Conservation (phyloP, 2,888 invertebrate genomes). For the Eulithis prunata region DNA sequence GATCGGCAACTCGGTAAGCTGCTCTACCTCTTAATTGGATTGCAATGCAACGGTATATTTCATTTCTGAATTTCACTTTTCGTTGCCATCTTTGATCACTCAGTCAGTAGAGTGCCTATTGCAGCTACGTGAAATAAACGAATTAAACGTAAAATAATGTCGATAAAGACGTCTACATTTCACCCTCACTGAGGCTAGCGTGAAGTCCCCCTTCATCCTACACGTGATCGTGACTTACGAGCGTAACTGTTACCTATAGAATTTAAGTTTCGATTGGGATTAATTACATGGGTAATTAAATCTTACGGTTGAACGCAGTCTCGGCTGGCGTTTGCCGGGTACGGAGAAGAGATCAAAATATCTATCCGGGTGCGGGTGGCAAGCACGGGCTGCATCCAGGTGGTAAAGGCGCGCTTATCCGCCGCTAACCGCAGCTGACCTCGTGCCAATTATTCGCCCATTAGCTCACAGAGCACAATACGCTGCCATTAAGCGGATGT, state of each 20-base stretch:
- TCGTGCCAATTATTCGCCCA: conserved; percentile 77
- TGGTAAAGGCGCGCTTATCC: conserved; percentile 44
- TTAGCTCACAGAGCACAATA: conserved; percentile 76
- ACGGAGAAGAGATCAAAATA: conserved; percentile 14
- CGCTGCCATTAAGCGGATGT: conserved; percentile 74
- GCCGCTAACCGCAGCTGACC: conserved; percentile 63
- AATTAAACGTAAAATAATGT: conserved; percentile 5
- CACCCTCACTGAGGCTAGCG: conserved; percentile 22
- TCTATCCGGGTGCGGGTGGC: conserved; percentile 38
- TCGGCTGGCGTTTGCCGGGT: conserved; percentile 17
- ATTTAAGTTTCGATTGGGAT: conserved; percentile 55
- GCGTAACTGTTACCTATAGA: conserved; percentile 49
- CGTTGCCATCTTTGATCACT: conserved; percentile 13
- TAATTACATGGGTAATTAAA: conserved; percentile 66
- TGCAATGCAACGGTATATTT: conserved; percentile 22
- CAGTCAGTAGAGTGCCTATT: not conserved
- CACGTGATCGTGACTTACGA: conserved; percentile 43
- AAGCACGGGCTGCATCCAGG: conserved; percentile 53
- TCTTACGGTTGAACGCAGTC: conserved; percentile 53
- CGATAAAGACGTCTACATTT: conserved; percentile 14
- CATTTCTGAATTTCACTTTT: conserved; percentile 24
- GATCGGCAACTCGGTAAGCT: conserved; percentile 28
- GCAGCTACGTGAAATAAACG: conserved; percentile 6
- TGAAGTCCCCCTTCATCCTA: conserved; percentile 27
- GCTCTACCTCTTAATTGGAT: conserved; percentile 19